These are phyloP conservation scores for Delia radicum DNA, from an alignment of 1,140 invertebrate genomes.

Conservation along the genomic window DNA sequence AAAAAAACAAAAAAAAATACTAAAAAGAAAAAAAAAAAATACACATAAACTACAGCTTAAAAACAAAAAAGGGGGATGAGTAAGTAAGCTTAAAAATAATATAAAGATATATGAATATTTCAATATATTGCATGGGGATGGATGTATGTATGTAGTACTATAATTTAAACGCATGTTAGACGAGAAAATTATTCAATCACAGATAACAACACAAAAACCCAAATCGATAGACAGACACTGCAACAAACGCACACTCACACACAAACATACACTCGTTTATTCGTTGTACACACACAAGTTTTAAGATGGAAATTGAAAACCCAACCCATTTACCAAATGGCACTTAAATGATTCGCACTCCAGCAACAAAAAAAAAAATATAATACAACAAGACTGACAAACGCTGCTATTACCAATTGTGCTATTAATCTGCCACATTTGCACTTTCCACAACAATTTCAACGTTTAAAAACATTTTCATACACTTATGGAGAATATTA, in stretches of 20 bases:
- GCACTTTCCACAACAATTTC: slow-evolving; percentile 40
- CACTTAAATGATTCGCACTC: slow-evolving; percentile 7
- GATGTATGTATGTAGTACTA: not conserved
- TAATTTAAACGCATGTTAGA: slow-evolving; percentile 11
- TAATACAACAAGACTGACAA: not conserved
- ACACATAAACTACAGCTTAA: not conserved
- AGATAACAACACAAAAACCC: slow-evolving; percentile 15
- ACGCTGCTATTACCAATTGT: slow-evolving; percentile 43
- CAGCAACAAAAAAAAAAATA: not conserved
- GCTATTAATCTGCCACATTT: slow-evolving; percentile 57
- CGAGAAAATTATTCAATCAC: slow-evolving; percentile 22
- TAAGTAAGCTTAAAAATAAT: not conserved
- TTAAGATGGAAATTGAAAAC: not conserved
- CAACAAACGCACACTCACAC: not conserved
- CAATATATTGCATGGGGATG: no score
- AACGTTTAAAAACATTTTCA: slow-evolving; percentile 6
- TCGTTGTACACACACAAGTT: not conserved
- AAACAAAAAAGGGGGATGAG: not conserved
- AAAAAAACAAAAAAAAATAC: not conserved
- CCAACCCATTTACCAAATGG: slow-evolving; percentile 13
- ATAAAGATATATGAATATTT: no score
- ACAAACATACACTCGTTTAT: not conserved
- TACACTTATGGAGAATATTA: not conserved
- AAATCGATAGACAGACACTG: not conserved
- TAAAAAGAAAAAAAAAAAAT: not conserved